Evolutionary conservation across 2,888 invertebrate genomes (phyloP).

Genomic region (Sarcophaga caerulescens): DNA sequence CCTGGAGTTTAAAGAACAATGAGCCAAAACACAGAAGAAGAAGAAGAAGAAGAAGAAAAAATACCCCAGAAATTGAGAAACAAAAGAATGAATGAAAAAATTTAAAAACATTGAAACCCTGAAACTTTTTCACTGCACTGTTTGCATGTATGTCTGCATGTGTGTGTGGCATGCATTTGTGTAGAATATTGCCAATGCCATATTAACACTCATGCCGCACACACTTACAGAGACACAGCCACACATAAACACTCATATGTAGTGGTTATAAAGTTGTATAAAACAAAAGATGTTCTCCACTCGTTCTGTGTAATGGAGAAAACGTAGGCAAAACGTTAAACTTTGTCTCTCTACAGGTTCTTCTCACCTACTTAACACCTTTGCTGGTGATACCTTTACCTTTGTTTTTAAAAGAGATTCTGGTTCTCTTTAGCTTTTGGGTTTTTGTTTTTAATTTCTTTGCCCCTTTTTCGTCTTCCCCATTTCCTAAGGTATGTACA

Average conservation of each 20-base stretch:
- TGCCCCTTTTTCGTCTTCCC: neutral
- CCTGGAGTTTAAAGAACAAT: slow-evolving; percentile 4
- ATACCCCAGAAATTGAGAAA: neutral
- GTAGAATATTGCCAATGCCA: slow-evolving; percentile 49
- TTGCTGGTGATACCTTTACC: slow-evolving; percentile 48
- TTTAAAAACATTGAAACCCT: neutral
- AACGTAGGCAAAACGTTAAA: slow-evolving; percentile 21
- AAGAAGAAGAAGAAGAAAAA: slow-evolving; percentile 11
- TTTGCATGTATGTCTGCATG: too few species aligned
- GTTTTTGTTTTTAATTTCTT: slow-evolving; percentile 5
- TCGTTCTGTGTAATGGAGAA: slow-evolving; percentile 20
- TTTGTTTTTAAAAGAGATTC: slow-evolving; percentile 39
- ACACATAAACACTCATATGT: neutral
- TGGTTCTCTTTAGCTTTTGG: neutral
- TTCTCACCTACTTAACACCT: slow-evolving; percentile 70
- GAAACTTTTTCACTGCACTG: neutral
- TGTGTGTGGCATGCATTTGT: neutral
- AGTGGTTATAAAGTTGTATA: slow-evolving; percentile 38
- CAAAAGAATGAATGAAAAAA: slow-evolving; percentile 21
- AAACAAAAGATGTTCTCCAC: slow-evolving; percentile 43
- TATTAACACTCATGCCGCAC: slow-evolving; percentile 38
- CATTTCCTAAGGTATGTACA: too few species aligned
- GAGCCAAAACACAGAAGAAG: neutral
- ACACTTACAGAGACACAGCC: slow-evolving; percentile 48
- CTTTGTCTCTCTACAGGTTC: slow-evolving; percentile 57